Evolutionary conservation across 2,797 vertebrate genomes (phyloP).

Genomic region (Hippopotamyrus pictus): DNA sequence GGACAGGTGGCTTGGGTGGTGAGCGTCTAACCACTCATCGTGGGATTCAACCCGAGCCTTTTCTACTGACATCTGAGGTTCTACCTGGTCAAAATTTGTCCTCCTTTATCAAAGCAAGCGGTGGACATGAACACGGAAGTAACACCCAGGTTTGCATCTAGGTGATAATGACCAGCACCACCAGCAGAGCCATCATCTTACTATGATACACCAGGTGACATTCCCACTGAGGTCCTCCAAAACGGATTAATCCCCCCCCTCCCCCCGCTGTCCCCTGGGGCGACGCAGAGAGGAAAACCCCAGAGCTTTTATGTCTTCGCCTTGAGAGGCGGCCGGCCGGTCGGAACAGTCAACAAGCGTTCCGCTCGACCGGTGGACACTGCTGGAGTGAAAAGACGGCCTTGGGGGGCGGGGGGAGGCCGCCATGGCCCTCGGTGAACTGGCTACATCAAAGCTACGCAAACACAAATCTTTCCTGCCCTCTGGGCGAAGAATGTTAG

Average conservation of each 20-base stretch:
- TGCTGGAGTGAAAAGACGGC: conserved; percentile 69
- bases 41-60: background rate
- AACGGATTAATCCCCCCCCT: conserved; percentile 39
- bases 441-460: conserved; percentile 84
- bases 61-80: background rate
- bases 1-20: background rate
- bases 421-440: conserved; percentile 48
- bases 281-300: background rate
- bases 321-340: conserved; percentile 42
- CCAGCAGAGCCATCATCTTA: background rate
- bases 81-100: background rate
- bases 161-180: background rate
- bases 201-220: conserved; percentile 30
- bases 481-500: conserved; percentile 24
- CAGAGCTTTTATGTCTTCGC: conserved; percentile 28
- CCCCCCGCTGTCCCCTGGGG: conserved; percentile 16
- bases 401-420: conserved; percentile 13
- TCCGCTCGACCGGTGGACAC: conserved; percentile 71
- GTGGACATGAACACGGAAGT: background rate
- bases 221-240: conserved; percentile 38
- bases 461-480: conserved; percentile 59
- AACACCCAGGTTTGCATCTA: background rate
- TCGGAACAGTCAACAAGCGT: conserved; percentile 81
- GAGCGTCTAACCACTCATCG: background rate
- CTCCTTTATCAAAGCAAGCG: background rate